A percentile compares a stretch with the other conserved stretches of the same genome.
phyloP scores from a whole-genome alignment of 2,797 vertebrate genomes.

The Adrianichthys oophorus region DNA sequence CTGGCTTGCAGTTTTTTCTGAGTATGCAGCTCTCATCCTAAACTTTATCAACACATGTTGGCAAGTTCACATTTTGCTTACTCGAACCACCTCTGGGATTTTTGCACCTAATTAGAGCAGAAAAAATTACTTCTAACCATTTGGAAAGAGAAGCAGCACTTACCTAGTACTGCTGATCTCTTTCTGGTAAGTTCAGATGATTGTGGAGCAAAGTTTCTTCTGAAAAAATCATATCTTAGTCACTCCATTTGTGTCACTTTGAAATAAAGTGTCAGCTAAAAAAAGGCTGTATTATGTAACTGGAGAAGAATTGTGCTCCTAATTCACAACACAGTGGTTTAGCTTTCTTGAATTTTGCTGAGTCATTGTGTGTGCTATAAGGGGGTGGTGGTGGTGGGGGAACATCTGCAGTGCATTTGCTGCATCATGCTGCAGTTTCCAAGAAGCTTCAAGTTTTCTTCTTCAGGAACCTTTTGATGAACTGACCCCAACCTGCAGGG shows the following conservation, averaged over 20 bases:
- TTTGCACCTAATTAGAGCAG: too few species aligned
- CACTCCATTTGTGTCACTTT: conserved; percentile 6
- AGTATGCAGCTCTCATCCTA: too few species aligned
- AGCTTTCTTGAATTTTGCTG: too few species aligned
- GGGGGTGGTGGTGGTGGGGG: not conserved
- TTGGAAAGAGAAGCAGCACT: too few species aligned
- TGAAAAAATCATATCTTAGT: conserved; percentile 17
- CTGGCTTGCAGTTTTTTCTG: too few species aligned
- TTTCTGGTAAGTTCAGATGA: not conserved
- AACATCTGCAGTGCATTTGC: not conserved
- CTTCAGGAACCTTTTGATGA: conserved; percentile 30
- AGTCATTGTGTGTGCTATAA: conserved; percentile 4
- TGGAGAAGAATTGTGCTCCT: conserved; percentile 9
- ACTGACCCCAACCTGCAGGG: conserved; percentile 1
- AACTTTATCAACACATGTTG: not conserved
- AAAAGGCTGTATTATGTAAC: not conserved
- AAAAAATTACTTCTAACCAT: too few species aligned
- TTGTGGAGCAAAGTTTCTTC: not conserved
- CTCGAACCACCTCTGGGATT: too few species aligned
- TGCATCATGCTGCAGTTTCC: conserved; percentile 41
- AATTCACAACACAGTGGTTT: not conserved
- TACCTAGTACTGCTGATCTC: not conserved
- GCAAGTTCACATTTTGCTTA: too few species aligned
- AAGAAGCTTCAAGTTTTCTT: conserved; percentile 47
- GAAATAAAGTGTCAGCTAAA: conserved; percentile 21